These are phyloP conservation scores for Brachymystax lenok DNA, from an alignment of 2,797 vertebrate species.

Conservation along the genomic window DNA sequence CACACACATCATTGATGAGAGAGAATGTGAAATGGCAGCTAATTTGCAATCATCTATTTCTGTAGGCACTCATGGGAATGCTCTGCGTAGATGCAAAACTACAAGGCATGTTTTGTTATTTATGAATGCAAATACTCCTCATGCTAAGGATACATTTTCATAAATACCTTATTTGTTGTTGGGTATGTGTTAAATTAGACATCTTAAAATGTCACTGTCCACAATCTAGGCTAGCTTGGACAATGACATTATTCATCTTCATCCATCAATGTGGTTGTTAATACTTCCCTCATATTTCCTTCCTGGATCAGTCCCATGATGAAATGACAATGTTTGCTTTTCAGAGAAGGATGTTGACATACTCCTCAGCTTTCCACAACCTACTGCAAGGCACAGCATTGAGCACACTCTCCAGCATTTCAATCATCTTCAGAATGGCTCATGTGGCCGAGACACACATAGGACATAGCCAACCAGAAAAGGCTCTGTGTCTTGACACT, in stretches of 20 bases:
- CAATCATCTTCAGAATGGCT: slow-evolving; percentile 36
- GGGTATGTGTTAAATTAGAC: not conserved
- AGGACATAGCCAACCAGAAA: slow-evolving; percentile 35
- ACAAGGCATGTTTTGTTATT: not conserved
- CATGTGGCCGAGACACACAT: slow-evolving; percentile 44
- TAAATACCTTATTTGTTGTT: not conserved
- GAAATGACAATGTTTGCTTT: slow-evolving; percentile 45
- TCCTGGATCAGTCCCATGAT: slow-evolving; percentile 36
- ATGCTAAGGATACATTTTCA: not conserved
- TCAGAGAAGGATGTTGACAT: slow-evolving; percentile 43
- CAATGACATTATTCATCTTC: slow-evolving; percentile 27
- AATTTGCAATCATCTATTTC: not conserved
- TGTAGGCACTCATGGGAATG: slow-evolving; percentile 5
- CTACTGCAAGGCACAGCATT: slow-evolving; percentile 26
- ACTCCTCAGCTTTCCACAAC: slow-evolving; percentile 41
- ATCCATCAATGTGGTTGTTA: slow-evolving; percentile 21
- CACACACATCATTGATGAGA: not conserved
- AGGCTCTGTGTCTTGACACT: slow-evolving; percentile 36
- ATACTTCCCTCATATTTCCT: slow-evolving; percentile 41
- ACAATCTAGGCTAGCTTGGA: slow-evolving; percentile 15
- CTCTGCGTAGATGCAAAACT: not conserved
- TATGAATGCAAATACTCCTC: not conserved
- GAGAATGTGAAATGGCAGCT: slow-evolving; percentile 6
- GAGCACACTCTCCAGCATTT: slow-evolving; percentile 41
- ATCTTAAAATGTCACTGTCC: not conserved